These are phyloP conservation scores for Crocuta crocuta DNA, from an alignment of 2,113 vertebrate genomes.

Conservation along the genomic window DNA sequence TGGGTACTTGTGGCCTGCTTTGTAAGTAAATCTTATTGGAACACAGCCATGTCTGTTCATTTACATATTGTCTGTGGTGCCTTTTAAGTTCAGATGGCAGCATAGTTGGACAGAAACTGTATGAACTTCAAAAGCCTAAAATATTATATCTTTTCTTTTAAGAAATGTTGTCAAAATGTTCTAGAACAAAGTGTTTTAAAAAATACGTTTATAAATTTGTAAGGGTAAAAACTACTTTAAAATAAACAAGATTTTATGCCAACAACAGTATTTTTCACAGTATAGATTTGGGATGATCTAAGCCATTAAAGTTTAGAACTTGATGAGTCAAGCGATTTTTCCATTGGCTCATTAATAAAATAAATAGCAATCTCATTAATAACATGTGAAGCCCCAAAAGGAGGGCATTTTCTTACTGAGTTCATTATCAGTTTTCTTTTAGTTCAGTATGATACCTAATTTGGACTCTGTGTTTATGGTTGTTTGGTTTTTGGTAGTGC, in stretches of 20 bases:
- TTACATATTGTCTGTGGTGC: neutral
- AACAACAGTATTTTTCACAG: neutral
- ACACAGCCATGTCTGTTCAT: neutral
- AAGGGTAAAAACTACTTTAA: slow-evolving; percentile 13
- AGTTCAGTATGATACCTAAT: neutral
- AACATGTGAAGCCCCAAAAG: neutral
- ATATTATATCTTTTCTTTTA: neutral
- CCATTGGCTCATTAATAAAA: slow-evolving; percentile 6
- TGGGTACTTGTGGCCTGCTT: neutral
- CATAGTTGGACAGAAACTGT: slow-evolving; percentile 20
- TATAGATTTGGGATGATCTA: slow-evolving; percentile 11
- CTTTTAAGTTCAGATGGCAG: neutral
- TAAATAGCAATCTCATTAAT: slow-evolving; percentile 3
- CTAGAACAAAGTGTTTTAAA: slow-evolving; percentile 39
- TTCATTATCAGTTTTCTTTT: slow-evolving; percentile 58
- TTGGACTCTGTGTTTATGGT: neutral
- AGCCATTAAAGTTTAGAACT: slow-evolving; percentile 46
- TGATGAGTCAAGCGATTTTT: neutral
- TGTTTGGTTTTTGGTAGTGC: slow-evolving; percentile 33
- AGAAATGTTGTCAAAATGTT: neutral
- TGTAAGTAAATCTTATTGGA: slow-evolving; percentile 45
- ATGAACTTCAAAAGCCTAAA: slow-evolving; percentile 3
- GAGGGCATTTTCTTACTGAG: slow-evolving; percentile 13
- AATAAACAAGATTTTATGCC: neutral
- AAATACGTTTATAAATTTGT: neutral